Base-by-base conservation (phyloP, 2,888 invertebrate genomes). In the Nomada fabriciana region DNA sequence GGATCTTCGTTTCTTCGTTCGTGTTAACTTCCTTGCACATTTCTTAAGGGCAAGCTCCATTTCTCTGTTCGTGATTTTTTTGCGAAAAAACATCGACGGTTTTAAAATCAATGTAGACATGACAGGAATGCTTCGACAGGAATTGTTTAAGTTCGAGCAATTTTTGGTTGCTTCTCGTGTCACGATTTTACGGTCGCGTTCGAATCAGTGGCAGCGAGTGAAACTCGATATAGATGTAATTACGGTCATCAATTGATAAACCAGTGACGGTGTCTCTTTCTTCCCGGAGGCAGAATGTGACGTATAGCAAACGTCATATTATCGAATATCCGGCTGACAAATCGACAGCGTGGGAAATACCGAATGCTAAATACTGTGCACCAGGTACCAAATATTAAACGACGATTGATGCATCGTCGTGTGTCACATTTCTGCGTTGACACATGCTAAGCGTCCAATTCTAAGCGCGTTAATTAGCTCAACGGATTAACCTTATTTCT, bases 331-430 rank as follows among this genome's bases (percentile, higher is more conserved):
- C 29, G 50, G 60, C 50, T 71, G 70, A 71, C 70, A 52, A 71
- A 61, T 61, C 50, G 60, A 60, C 70, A 71, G 60, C 29, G 18
- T 29, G 60, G 47, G 7, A 71, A 71, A 71, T 61, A 71, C 50
- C 47, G 36, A 70, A 50, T 20, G 60, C 63, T 50, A 50, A 47
- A 47, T 15, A 18, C 23, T 18, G 10, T 25, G 25, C 3, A 2
- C 25, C 25, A 1, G 15, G 18, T 20, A 10, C 18, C 64, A 50
- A 52, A 64, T 64, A 64, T 50, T 50, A 50, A 64, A 64, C 50
- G 25, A 25, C 50, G 10, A 64, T 18, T 50, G 47, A 60, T 50
- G 53, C 11, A 63, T 63, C 23, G 25, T 20, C 29, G 20, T 2
- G 50, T 25, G n/a, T 63, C 53, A n/a, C 36, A 52, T 60, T 20